A percentile compares a stretch with the other conserved stretches of the same genome.
Conservation (phyloP, 1,140 invertebrate genomes). For the Monochamus saltuarius region DNA sequence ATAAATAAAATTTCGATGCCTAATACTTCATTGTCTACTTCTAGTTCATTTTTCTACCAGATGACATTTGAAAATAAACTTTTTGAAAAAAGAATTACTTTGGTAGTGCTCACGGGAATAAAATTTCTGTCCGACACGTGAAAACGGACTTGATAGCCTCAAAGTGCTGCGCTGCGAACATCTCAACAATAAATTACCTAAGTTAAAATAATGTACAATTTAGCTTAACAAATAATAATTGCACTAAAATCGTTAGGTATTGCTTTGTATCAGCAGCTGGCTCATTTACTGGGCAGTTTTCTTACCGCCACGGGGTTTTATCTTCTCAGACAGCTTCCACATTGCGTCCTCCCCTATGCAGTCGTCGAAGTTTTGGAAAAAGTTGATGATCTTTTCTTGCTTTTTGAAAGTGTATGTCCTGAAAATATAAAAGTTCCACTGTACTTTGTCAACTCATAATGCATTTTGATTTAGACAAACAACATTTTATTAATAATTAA, state of each 20-base stretch:
- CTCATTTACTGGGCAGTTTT: constrained; percentile 49
- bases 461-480: too few species aligned
- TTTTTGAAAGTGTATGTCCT: constrained; percentile 85
- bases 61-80: neutral
- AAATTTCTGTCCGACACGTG: too few species aligned
- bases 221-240: constrained; percentile 31
- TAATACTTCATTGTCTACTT: constrained; percentile 20
- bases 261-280: constrained; percentile 20
- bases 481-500: neutral
- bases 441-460: neutral
- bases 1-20: constrained; percentile 20
- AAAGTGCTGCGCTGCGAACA: too few species aligned
- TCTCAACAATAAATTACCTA: neutral
- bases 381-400: constrained; percentile 89
- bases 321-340: constrained; percentile 96
- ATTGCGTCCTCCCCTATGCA: constrained; percentile 93
- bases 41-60: neutral
- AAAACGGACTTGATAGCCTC: too few species aligned
- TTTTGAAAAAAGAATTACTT: neutral
- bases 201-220: constrained; percentile 1
- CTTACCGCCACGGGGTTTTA: constrained; percentile 84
- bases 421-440: constrained; percentile 45
- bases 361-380: constrained; percentile 97
- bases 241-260: constrained; percentile 36
- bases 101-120: too few species aligned